Evolutionary conservation across 2,797 vertebrate species (phyloP).

Genomic region (Enteromius viviparus): DNA sequence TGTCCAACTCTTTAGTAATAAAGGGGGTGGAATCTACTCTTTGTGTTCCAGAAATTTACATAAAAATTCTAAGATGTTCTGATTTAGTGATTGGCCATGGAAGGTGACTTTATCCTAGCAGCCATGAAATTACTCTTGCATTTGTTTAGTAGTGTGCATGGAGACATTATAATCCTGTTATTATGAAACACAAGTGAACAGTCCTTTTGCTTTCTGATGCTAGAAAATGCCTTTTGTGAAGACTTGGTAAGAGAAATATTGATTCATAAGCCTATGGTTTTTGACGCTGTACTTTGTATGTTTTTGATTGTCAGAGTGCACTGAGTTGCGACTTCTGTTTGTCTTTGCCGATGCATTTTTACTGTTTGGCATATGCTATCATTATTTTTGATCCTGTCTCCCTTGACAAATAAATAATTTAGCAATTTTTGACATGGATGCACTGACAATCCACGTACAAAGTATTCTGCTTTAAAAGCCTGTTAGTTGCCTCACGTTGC

Average conservation of each 20-base stretch:
- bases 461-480: neutral
- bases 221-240: neutral
- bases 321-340: constrained; percentile 13
- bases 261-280: neutral
- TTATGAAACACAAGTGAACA: neutral
- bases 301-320: constrained; percentile 18
- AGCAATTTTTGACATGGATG: constrained; percentile 6
- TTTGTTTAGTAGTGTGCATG: constrained; percentile 1
- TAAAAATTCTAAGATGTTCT: neutral
- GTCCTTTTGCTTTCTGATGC: neutral
- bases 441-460: neutral
- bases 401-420: constrained; percentile 20
- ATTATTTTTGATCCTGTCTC: constrained; percentile 1
- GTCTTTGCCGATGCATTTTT: constrained; percentile 1
- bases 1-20: neutral
- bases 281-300: neutral
- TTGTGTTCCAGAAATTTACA: constrained; percentile 37
- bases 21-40: neutral
- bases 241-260: neutral
- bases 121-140: constrained; percentile 11
- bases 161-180: constrained; percentile 17
- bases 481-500: neutral
- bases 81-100: constrained; percentile 7
- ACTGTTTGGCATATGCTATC: constrained; percentile 15
- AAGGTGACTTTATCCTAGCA: neutral